Evolutionary conservation across 2,888 invertebrate genomes (phyloP).

Genomic region (Griposia aprilina): DNA sequence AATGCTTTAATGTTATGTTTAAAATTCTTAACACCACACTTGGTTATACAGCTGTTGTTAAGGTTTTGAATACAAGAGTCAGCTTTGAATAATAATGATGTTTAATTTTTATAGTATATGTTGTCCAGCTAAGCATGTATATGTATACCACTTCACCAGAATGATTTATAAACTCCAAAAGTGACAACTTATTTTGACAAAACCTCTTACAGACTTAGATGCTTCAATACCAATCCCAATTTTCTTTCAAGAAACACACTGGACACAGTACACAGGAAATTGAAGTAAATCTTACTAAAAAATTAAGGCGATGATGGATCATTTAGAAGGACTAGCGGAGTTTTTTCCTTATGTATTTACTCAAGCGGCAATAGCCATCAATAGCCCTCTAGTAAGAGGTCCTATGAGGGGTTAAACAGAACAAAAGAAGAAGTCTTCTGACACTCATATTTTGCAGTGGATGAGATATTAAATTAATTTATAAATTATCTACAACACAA

Average conservation of each 20-base stretch:
- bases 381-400: not conserved
- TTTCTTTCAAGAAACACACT: not conserved
- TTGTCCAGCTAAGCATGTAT: not conserved
- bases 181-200: not conserved
- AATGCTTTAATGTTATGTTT: slow-evolving; percentile 35
- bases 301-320: not conserved
- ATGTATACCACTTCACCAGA: not conserved
- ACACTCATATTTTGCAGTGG: not conserved
- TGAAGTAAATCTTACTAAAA: not conserved
- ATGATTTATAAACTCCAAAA: not conserved
- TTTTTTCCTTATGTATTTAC: not conserved
- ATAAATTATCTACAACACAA: not conserved
- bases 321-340: not conserved
- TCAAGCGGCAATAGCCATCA: slow-evolving; percentile 3
- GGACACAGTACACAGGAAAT: not conserved
- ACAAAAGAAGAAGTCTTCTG: not conserved
- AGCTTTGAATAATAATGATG: slow-evolving; percentile 28
- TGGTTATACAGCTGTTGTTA: slow-evolving; percentile 30
- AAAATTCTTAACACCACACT: slow-evolving; percentile 44
- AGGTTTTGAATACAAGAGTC: slow-evolving; percentile 33
- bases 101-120: slow-evolving; percentile 7
- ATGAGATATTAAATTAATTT: not conserved
- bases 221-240: not conserved
- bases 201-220: not conserved
- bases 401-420: not conserved